phyloP scores from a whole-genome alignment of 2,797 vertebrate genomes.

The Melanotaenia maccullochi region DNA sequence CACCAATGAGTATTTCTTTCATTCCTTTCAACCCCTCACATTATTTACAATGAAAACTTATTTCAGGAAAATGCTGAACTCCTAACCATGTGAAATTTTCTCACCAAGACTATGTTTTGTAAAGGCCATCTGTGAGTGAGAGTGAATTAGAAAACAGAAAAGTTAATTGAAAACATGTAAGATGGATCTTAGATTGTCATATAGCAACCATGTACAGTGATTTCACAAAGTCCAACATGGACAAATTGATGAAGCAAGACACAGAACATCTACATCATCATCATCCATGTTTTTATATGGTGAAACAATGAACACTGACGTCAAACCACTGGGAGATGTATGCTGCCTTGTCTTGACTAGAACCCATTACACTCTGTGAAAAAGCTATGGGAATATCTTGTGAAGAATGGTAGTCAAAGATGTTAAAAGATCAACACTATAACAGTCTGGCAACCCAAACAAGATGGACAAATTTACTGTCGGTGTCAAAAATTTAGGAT shows the following conservation, averaged over 20 bases:
- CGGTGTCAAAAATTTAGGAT: no score
- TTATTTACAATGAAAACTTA: background rate
- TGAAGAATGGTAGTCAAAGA: no score
- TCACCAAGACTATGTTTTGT: background rate
- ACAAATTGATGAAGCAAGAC: background rate
- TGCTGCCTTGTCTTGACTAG: no score
- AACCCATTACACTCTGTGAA: no score
- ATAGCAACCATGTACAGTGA: no score
- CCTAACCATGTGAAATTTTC: background rate
- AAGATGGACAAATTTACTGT: no score
- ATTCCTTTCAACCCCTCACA: conserved; percentile 2
- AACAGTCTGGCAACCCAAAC: no score
- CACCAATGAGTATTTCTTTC: conserved; percentile 8
- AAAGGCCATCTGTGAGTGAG: background rate
- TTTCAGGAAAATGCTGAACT: background rate
- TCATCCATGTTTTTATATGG: background rate
- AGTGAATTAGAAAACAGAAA: background rate
- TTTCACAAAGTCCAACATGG: background rate
- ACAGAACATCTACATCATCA: background rate
- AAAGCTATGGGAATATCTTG: no score
- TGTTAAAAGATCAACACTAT: no score
- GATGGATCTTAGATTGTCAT: background rate
- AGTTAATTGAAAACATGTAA: background rate
- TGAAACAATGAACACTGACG: background rate
- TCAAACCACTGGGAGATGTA: no score